Evolutionary conservation across 2,797 vertebrate genomes (phyloP).

Genomic region (Apodemus agrarius): DNA sequence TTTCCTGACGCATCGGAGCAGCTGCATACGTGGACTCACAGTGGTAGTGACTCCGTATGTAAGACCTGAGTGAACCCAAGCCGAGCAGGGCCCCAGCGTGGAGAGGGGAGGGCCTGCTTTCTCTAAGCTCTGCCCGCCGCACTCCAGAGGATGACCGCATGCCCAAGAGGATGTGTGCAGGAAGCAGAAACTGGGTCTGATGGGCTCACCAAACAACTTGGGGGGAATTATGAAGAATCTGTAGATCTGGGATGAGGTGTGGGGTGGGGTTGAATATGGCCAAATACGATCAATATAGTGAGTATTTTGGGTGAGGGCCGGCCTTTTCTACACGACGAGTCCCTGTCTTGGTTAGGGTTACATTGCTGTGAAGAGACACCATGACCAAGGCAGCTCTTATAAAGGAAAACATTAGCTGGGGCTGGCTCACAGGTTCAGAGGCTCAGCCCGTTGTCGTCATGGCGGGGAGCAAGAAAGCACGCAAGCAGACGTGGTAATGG

Average conservation of each 20-base stretch:
- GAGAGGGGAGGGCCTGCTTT: not conserved
- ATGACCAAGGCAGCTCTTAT: not conserved
- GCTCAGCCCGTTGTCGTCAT: not conserved
- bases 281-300: not conserved
- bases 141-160: not conserved
- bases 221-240: not conserved
- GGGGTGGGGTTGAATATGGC: not conserved
- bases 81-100: not conserved
- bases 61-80: not conserved
- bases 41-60: not conserved
- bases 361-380: not conserved
- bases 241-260: not conserved
- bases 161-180: not conserved
- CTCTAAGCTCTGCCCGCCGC: not conserved
- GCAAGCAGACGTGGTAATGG: not conserved
- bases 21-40: not conserved
- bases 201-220: not conserved
- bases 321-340: not conserved
- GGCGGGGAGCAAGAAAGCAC: not conserved
- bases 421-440: not conserved
- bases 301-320: not conserved
- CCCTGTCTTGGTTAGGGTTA: not conserved
- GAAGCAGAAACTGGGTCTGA: not conserved
- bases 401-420: not conserved
- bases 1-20: not conserved